Percentiles rank a stretch among this genome's conserved stretches.
Conservation (phyloP, 2,113 vertebrate species). For the Neolamprologus hecqui region DNA sequence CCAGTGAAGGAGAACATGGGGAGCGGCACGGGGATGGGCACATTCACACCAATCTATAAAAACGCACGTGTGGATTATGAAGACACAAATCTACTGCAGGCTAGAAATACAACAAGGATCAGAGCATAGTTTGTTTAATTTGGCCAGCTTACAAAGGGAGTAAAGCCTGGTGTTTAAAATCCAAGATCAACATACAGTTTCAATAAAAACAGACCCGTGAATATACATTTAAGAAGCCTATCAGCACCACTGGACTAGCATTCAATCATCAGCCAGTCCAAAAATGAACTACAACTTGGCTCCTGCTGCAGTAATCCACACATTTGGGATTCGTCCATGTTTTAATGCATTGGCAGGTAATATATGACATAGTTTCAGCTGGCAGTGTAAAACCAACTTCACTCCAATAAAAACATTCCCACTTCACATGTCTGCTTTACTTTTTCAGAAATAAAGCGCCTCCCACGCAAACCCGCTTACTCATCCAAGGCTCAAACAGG, state of each 20-base stretch:
- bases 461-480: background rate
- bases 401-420: background rate
- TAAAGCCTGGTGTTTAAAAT: background rate
- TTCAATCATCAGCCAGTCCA: background rate
- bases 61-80: background rate
- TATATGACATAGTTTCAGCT: background rate
- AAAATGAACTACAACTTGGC: background rate
- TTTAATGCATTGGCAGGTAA: background rate
- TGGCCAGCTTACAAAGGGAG: background rate
- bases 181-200: background rate
- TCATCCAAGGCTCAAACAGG: background rate
- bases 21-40: slow-evolving; percentile 94
- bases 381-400: background rate
- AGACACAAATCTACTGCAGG: background rate
- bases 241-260: background rate
- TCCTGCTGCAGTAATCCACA: background rate
- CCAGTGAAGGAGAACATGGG: slow-evolving; percentile 99
- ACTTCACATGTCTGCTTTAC: background rate
- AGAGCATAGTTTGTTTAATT: background rate
- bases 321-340: background rate
- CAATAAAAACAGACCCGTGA: background rate
- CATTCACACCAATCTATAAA: slow-evolving; percentile 89
- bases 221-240: rapidly evolving
- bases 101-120: background rate
- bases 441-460: background rate